phyloP scores from a whole-genome alignment of 2,888 invertebrate genomes.

The Leucophenga montana region DNA sequence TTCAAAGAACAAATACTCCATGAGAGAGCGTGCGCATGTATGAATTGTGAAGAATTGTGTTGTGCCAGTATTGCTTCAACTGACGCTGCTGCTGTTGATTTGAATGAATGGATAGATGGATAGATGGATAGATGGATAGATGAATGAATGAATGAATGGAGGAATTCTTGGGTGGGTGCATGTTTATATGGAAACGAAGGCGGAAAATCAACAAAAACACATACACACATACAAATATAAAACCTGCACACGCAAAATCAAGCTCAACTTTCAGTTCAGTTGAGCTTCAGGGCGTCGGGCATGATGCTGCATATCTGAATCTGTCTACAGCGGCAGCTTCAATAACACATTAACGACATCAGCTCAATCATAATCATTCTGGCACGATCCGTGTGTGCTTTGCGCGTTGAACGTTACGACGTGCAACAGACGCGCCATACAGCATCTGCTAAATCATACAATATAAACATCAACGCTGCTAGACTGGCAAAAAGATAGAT shows the following conservation, averaged over 20 bases:
- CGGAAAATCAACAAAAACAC: too few species aligned
- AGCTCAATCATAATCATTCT: slow-evolving; percentile 62
- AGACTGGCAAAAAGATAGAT: slow-evolving; percentile 13
- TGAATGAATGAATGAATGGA: neutral
- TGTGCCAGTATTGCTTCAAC: too few species aligned
- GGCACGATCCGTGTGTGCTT: slow-evolving; percentile 32
- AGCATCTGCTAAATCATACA: slow-evolving; percentile 51
- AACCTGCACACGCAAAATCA: slow-evolving; percentile 1
- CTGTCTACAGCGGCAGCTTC: slow-evolving; percentile 37
- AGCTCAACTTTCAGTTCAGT: neutral
- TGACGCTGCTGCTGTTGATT: slow-evolving; percentile 50
- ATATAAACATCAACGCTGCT: slow-evolving; percentile 42
- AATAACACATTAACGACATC: slow-evolving; percentile 65
- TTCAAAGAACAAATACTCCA: slow-evolving; percentile 69
- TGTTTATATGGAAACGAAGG: too few species aligned
- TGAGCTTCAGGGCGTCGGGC: slow-evolving; percentile 20
- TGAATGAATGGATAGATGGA: slow-evolving; percentile 47
- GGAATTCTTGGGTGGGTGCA: too few species aligned
- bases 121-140: slow-evolving; percentile 39
- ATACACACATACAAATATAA: too few species aligned
- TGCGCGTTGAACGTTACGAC: neutral
- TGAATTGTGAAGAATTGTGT: slow-evolving; percentile 40
- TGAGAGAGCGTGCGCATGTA: slow-evolving; percentile 40
- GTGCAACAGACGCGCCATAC: slow-evolving; percentile 15
- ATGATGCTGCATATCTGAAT: too few species aligned